phyloP scores from a whole-genome alignment of 2,797 vertebrate genomes.

The Perodicticus potto region DNA sequence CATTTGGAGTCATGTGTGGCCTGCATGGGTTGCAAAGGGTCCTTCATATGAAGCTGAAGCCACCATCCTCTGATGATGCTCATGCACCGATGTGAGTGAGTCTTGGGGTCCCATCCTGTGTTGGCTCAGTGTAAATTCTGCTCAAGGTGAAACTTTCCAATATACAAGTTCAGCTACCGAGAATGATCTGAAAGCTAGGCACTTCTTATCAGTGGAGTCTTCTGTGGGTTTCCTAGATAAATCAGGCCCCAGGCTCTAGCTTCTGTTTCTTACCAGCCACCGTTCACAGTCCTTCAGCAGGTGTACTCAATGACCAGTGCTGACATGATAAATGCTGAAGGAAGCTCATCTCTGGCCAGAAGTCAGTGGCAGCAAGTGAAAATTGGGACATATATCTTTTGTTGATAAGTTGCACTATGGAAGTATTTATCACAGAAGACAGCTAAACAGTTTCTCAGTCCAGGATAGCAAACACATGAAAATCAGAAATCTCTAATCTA shows the following conservation, averaged over 20 bases:
- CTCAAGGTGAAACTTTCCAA: neutral
- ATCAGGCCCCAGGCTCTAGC: slow-evolving; percentile 92
- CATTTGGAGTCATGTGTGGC: neutral
- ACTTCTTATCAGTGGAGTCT: slow-evolving; percentile 93
- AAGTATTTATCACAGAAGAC: slow-evolving; percentile 4
- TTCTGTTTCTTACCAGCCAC: slow-evolving; percentile 89
- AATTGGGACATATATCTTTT: slow-evolving; percentile 93
- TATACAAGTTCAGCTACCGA: slow-evolving; percentile 80
- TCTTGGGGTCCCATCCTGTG: neutral
- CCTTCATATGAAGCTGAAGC: neutral
- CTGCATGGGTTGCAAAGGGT: neutral
- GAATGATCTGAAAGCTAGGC: slow-evolving; percentile 93
- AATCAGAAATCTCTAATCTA: neutral
- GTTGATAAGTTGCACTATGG: slow-evolving; percentile 92
- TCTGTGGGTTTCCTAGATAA: slow-evolving; percentile 92
- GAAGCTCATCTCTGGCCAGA: slow-evolving; percentile 94
- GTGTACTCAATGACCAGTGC: slow-evolving; percentile 90
- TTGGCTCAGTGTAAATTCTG: neutral
- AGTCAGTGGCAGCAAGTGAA: slow-evolving; percentile 94
- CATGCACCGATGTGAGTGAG: neutral
- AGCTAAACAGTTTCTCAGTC: neutral
- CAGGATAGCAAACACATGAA: neutral
- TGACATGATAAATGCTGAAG: slow-evolving; percentile 93
- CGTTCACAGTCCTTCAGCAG: slow-evolving; percentile 87
- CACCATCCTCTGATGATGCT: neutral